These are phyloP conservation scores for Fukomys damarensis DNA, from an alignment of 2,113 vertebrate species.

Conservation along the genomic window DNA sequence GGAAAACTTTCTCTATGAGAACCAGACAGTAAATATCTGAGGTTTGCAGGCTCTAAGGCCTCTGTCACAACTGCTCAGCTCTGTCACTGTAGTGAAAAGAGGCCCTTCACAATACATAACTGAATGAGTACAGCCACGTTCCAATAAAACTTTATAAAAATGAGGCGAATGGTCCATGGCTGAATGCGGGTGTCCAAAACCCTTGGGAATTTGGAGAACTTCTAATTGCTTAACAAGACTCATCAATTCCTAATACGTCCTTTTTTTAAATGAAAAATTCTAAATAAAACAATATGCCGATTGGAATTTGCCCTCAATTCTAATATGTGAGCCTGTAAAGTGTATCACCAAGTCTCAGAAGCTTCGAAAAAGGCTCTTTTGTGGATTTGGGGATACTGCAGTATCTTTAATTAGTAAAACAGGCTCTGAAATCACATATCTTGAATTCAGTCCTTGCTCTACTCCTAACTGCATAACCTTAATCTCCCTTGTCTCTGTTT, in stretches of 20 bases:
- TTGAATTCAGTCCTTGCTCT: not conserved
- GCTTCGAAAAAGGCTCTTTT: not conserved
- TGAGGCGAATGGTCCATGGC: not conserved
- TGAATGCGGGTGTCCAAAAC: not conserved
- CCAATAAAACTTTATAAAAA: not conserved
- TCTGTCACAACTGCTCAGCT: not conserved
- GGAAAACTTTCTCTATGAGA: not conserved
- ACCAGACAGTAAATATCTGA: not conserved
- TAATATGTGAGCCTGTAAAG: not conserved
- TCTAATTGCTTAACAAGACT: not conserved
- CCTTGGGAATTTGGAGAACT: not conserved
- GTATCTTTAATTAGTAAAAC: not conserved
- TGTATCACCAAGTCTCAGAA: not conserved
- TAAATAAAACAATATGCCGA: not conserved
- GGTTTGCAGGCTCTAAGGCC: not conserved
- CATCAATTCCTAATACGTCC: not conserved
- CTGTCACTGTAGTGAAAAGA: not conserved
- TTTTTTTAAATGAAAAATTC: not conserved
- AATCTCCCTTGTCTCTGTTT: not conserved
- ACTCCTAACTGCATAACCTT: not conserved
- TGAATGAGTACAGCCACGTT: not conserved
- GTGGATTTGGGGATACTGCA: not conserved
- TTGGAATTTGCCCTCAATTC: not conserved
- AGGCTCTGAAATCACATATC: not conserved
- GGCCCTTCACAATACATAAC: not conserved